Percentiles rank a stretch among this genome's conserved stretches.
Evolutionary conservation across 2,888 invertebrate species (phyloP).

Genomic region (Leptinotarsa juncta): DNA sequence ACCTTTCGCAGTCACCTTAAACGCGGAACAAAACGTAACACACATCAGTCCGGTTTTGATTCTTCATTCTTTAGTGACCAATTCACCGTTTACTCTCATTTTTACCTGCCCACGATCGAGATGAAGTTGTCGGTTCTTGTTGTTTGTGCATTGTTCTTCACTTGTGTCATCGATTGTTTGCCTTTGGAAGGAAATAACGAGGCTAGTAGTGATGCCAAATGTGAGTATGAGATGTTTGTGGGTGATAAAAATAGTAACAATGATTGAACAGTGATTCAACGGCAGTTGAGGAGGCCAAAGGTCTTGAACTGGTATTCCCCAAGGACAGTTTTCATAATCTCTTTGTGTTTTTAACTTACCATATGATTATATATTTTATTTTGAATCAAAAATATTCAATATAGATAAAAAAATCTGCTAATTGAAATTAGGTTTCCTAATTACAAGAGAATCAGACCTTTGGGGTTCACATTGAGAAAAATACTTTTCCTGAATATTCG

Average conservation of each 20-base stretch:
- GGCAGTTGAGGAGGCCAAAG: too few relatives aligned
- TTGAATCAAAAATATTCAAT: too few relatives aligned
- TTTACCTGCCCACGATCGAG: neutral
- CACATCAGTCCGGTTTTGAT: conserved; percentile 12
- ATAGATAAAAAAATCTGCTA: too few relatives aligned
- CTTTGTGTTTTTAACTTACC: neutral
- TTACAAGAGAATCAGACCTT: too few relatives aligned
- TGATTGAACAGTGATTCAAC: too few relatives aligned
- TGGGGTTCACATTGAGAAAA: too few relatives aligned
- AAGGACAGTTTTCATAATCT: neutral
- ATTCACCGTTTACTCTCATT: neutral
- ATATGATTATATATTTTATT: too few relatives aligned
- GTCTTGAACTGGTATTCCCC: neutral
- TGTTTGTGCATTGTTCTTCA: conserved; percentile 25
- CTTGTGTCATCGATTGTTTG: conserved; percentile 30
- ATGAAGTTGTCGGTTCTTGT: conserved; percentile 29
- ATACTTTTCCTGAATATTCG: too few relatives aligned
- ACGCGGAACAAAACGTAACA: conserved; percentile 24
- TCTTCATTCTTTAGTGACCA: conserved; percentile 12
- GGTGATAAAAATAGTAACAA: neutral
- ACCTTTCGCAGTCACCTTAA: neutral
- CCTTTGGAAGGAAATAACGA: conserved; percentile 36
- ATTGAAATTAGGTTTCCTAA: too few relatives aligned
- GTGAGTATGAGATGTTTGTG: conserved; percentile 34
- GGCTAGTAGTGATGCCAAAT: conserved; percentile 40